Base-by-base conservation (phyloP, 2,888 invertebrate genomes). In the Lochmaea capreae region DNA sequence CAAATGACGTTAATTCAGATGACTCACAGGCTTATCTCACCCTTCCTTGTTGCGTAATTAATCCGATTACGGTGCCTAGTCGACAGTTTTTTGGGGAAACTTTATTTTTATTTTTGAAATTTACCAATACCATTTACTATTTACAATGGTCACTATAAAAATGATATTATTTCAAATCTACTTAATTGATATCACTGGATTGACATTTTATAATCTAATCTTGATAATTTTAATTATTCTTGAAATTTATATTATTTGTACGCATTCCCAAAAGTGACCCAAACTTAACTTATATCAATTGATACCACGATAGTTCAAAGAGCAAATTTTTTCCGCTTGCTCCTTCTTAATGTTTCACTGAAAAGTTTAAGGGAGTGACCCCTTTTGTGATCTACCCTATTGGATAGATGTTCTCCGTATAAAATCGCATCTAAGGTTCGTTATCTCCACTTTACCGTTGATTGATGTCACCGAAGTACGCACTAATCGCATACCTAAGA, bases 361-460 rank as follows among this genome's bases (percentile, higher is more conserved):
- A 52, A 49, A 59, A 67, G 18, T 16, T 10, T 14, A 67, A 59
- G 68, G 68, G 68, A 68, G 68, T 68, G 68, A 68, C 68, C 68
- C 68, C 39, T 26, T 26, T 14, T 59, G 22, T 18, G 22, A 6
- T n/a, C 16, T 33, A 69, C 69, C 69, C 67, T 70, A 16, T 33
- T 39, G n/a, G 39, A 65, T 43, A 26, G 74, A 52, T 57, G 49
- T 71, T 62, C 66, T 67, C 73, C 67, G 81, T 80, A 72, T 79
- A 78, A 79, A 83, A 82, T 81, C 81, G 80, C 76, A 76, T 77
- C 81, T 80, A 78, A 80, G 81, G 80, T 83, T 83, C 83, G 84
- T 85, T 85, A 85, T 85, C 85, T 83, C 79, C 82, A 82, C 83
- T 83, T 84, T 83, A 83, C 84, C 84, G 84, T 84, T 85, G 85